phyloP scores from a whole-genome alignment of 2,888 invertebrate species.

The Esperia sulphurella region DNA sequence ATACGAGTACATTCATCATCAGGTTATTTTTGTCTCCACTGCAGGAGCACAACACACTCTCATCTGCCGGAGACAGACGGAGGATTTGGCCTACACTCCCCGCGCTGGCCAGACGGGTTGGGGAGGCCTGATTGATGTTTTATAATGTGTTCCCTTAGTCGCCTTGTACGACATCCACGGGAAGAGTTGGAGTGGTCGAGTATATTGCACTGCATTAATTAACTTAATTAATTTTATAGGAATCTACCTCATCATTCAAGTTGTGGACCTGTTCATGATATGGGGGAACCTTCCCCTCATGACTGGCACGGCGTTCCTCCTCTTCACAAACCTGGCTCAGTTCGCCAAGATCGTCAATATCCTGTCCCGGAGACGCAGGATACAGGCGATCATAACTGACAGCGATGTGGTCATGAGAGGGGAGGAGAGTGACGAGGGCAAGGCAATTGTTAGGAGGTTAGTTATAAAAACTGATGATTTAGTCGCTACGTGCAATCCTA shows the following conservation, averaged over 20 bases:
- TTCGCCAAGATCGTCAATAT: constrained; percentile 58
- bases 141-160: too few species aligned
- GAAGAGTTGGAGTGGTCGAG: too few species aligned
- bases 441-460: constrained; percentile 48
- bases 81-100: too few species aligned
- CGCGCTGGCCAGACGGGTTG: too few species aligned
- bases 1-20: too few species aligned
- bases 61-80: too few species aligned
- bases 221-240: constrained; percentile 30
- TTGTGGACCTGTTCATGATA: constrained; percentile 61
- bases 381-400: constrained; percentile 41
- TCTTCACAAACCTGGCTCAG: constrained; percentile 69
- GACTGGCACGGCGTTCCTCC: constrained; percentile 63
- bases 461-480: not conserved
- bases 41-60: too few species aligned
- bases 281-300: constrained; percentile 69
- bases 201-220: not conserved
- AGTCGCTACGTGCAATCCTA: too few species aligned
- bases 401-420: constrained; percentile 34
- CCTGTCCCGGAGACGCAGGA: constrained; percentile 30
- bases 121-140: too few species aligned
- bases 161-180: too few species aligned
- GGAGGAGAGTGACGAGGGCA: constrained; percentile 32
- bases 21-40: too few species aligned
- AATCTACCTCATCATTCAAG: constrained; percentile 63